phyloP scores from a whole-genome alignment of 2,888 invertebrate genomes.

The Acleris cristana region DNA sequence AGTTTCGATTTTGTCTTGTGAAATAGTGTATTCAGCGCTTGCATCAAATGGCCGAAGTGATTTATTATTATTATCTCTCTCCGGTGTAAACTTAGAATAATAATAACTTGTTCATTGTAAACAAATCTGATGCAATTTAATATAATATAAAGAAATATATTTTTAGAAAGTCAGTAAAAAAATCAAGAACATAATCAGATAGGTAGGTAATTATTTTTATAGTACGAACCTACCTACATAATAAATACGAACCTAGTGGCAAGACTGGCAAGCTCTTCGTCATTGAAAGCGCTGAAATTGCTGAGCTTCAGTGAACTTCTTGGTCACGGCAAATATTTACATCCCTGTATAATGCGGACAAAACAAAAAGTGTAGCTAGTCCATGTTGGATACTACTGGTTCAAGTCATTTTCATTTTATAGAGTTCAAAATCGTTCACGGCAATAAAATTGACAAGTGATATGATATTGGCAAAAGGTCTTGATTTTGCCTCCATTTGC shows the following conservation, averaged over 20 bases:
- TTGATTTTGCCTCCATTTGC: constrained; percentile 47
- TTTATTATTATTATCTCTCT: not conserved
- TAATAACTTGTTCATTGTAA: too few species aligned
- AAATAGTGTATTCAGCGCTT: constrained; percentile 49
- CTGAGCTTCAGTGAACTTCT: constrained; percentile 11
- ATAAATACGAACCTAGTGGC: too few species aligned
- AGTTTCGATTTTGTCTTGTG: constrained; percentile 45
- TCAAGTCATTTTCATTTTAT: constrained; percentile 39
- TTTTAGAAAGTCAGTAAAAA: too few species aligned
- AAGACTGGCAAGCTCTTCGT: not conserved
- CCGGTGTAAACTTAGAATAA: too few species aligned
- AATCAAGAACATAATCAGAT: too few species aligned
- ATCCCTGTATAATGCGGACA: constrained; percentile 47
- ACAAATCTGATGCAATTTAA: too few species aligned
- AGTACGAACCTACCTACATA: too few species aligned
- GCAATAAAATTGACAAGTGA: constrained; percentile 56
- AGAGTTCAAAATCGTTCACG: constrained; percentile 49
- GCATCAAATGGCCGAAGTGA: constrained; percentile 26
- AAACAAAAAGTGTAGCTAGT: constrained; percentile 44
- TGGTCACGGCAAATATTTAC: constrained; percentile 43
- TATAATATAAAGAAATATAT: too few species aligned
- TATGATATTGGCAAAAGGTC: constrained; percentile 51
- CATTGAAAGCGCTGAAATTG: constrained; percentile 32
- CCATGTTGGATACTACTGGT: not conserved
- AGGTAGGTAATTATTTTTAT: too few species aligned